Evolutionary conservation across 1,140 invertebrate genomes (phyloP), one percentile per base, ranked within the genome.

Genomic region (Sycophila sp.): DNA sequence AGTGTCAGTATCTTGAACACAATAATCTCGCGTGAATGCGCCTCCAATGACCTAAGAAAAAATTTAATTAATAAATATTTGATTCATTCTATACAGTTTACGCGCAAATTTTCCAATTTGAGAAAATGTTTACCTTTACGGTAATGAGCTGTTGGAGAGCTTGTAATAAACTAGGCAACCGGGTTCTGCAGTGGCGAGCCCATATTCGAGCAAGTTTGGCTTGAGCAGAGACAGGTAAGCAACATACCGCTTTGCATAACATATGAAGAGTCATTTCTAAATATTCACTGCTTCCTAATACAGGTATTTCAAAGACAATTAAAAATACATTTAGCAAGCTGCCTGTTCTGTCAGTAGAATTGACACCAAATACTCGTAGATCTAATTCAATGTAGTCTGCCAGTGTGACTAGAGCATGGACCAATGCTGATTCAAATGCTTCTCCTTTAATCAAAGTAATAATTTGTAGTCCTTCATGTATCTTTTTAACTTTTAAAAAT

Each of bases 81-180:
- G 1, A 15, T 62, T 51, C 17, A 40, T 53, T 13, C n/a, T n/a
- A n/a, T n/a, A n/a, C n/a, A n/a, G n/a, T n/a, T n/a, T n/a, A n/a
- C n/a, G n/a, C n/a, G n/a, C n/a, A 11, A 62, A 47, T 51, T 19
- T 49, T 53, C 2, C 67, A 0, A 36, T 28, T 28, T 13, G 19
- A 28, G 6, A 2, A 53, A 32, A n/a, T 32, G 3, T 2, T n/a
- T 71, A 85, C 83, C 78, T 88, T 89, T 4, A 91, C 86, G 1
- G 95, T 97, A 64, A 97, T 94, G 15, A 97, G 87, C 80, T 98
- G 95, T 78, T 98, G 96, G 1, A 97, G 86, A 26, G 91, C 91
- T 78, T 94, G 91, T 32, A 97, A 83, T 72, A 97, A 89, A 64
- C 88, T 88, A 30, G 90, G 89, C 11, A 98, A 82, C 60, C 91